Evolutionary conservation across 2,797 vertebrate genomes (phyloP), one percentile per base, ranked within the genome.

Genomic region (Pipistrellus pipistrellus): DNA sequence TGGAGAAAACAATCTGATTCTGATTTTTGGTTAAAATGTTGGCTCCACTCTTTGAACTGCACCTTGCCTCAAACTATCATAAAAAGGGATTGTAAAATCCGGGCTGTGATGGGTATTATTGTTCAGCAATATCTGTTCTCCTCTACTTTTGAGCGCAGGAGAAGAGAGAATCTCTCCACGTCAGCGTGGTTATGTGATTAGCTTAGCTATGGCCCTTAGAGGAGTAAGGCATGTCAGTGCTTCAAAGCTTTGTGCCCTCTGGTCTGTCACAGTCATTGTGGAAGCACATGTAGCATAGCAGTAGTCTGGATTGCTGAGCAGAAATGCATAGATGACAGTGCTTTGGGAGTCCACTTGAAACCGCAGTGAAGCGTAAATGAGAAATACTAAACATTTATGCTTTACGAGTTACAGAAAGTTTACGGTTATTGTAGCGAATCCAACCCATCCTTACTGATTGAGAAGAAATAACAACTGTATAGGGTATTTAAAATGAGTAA

Each of bases 11-110:
- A 95, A 83, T 73, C 4, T 48, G 48, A 76, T 80, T 78, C 6
- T 44, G 41, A 76, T 80, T 78, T 72, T 20, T 59, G 14, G 32
- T 78, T 90, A 75, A 75, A 83, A 66, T n/a, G 13, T 93, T 69
- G 62, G 4, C 59, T 73, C 18, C 13, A 23, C 8, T 84, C 20
- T 27, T 64, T 41, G 53, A 90, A 64, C 3, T 9, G 7, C 38
- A 32, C 4, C n/a, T 78, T 86, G 20, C 17, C 25, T 73, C 27
- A 59, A 51, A 86, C 53, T 77, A 72, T 73, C 76, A 13, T 38
- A 44, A 75, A 57, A 23, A 55, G 15, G 12, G 44, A 77, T 89
- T 64, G n/a, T 17, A 57, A 48, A 81, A 64, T 8, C 5, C 1
- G 9, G 3, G 30, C 14, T 9, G 0, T 23, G 14, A 2, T 83